These are phyloP conservation scores for Rynchops niger DNA, from an alignment of 2,113 vertebrate species.

Conservation along the genomic window DNA sequence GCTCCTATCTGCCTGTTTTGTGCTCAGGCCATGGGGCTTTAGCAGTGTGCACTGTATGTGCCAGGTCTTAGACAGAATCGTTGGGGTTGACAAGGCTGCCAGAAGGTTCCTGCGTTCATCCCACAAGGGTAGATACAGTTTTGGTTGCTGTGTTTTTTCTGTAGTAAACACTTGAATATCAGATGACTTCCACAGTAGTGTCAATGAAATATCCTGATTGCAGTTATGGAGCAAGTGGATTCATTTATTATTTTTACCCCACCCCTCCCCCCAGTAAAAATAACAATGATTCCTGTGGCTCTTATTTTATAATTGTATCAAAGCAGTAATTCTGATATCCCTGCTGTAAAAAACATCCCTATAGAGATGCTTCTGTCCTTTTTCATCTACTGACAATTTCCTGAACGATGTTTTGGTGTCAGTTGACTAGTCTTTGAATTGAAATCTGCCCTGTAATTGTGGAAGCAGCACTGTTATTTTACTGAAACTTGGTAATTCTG, in stretches of 20 bases:
- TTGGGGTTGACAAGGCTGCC: background rate
- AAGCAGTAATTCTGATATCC: background rate
- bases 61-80: background rate
- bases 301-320: background rate
- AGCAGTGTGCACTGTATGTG: background rate
- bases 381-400: background rate
- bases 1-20: background rate
- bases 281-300: background rate
- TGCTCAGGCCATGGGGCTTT: background rate
- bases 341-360: background rate
- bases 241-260: background rate
- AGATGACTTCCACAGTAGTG: background rate
- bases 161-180: background rate
- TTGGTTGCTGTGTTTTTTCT: background rate
- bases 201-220: background rate
- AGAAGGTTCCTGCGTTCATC: background rate
- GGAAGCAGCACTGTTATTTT: background rate
- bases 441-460: background rate
- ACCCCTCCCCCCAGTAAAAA: background rate
- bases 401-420: background rate
- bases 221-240: background rate
- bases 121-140: background rate
- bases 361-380: background rate
- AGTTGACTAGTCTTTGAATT: background rate
- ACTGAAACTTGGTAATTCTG: background rate